Evolutionary conservation across 2,113 vertebrate species (phyloP).

Genomic region (Furnarius figulus): DNA sequence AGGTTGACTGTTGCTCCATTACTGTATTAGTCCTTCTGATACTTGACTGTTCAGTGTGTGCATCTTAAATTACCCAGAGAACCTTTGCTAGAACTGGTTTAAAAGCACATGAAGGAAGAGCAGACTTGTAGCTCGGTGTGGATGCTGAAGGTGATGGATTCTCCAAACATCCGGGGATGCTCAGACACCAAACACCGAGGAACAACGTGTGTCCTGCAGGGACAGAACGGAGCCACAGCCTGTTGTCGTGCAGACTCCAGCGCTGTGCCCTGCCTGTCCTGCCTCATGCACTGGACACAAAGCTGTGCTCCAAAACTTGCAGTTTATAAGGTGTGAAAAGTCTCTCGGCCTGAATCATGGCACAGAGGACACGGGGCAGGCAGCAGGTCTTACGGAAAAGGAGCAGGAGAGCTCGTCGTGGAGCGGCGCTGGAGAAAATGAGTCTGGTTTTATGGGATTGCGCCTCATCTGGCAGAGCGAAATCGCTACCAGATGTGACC

Average conservation of each 20-base stretch:
- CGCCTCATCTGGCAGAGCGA: slow-evolving; percentile 31
- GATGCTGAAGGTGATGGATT: not conserved
- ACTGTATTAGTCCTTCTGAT: not conserved
- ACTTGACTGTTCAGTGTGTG: accelerated
- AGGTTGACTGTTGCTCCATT: not conserved
- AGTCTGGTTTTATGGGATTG: slow-evolving; percentile 1
- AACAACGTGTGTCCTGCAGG: not conserved
- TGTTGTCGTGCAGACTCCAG: not conserved
- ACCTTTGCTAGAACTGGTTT: not conserved
- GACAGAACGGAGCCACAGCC: accelerated
- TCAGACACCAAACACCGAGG: not conserved
- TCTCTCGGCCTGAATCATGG: not conserved
- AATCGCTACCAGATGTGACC: slow-evolving; percentile 65
- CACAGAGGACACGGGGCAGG: not conserved
- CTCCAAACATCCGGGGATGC: not conserved
- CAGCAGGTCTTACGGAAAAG: not conserved
- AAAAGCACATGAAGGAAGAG: not conserved
- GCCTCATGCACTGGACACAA: not conserved
- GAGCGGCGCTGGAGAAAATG: slow-evolving; percentile 12
- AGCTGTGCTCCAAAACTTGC: not conserved
- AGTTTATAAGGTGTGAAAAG: slow-evolving; percentile 14
- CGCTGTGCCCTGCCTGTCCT: not conserved
- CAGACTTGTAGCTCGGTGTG: accelerated
- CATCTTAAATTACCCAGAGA: not conserved
- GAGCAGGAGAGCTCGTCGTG: not conserved